Evolutionary conservation across 2,888 invertebrate genomes (phyloP), one percentile per base, ranked within the genome.

Genomic region (Dynastes maya): DNA sequence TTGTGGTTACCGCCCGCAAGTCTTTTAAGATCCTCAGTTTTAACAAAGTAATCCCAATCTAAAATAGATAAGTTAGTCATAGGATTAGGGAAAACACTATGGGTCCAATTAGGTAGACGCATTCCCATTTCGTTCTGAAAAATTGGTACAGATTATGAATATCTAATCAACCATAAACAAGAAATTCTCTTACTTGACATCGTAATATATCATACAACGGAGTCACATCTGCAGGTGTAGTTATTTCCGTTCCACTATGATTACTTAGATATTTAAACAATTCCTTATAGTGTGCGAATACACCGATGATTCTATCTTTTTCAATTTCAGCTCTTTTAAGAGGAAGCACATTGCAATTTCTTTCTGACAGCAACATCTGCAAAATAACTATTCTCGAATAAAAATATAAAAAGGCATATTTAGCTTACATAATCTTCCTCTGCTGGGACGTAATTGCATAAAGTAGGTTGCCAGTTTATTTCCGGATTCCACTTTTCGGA

Each of bases 381-480:
- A 32, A 51, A 49, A 51, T 3, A 29, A 6, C 22, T 51, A 29
- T 1, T 9, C 1, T 13, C 13, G 8, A 40, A 29, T 29, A 5
- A 22, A 4, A 2, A 5, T 45, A 40, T n/a, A 65, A 45, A 45
- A 16, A 16, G 13, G 45, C 29, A 9, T 11, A 27, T 27, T 32
- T 32, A 37, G 9, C 27, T 74, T 74, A 74, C 72, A 22, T 74
- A 74, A 61, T 74, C 72, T 27, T 40, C 61, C 11, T 74, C 72
- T 13, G 5, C 8, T 13, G 72, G 45, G 49, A 40, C 40, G 45
- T 74, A 74, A 49, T 74, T 22, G 22, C 72, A 74, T 61, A 74
- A 16, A 4, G 61, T 92, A 8, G 95, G 95, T 83, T 94, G 94
- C 95, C 95, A 96, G 80, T 90, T 88, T 79, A 94, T 86, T 1